These are phyloP conservation scores for Tyrophagus putrescentiae DNA, from an alignment of 1,140 invertebrate species.

Conservation along the genomic window DNA sequence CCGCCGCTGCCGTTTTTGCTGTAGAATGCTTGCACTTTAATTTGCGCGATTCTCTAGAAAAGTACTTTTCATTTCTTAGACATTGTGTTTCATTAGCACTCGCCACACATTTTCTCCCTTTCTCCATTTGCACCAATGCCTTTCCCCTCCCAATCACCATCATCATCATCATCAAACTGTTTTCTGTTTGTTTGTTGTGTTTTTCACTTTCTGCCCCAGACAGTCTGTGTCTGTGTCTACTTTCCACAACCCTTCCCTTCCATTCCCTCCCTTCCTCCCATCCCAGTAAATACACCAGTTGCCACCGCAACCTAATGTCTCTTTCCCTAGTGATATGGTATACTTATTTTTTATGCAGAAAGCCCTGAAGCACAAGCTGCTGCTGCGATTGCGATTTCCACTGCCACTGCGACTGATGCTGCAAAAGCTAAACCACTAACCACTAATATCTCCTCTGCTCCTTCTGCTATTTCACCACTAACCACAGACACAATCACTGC, in stretches of 20 bases:
- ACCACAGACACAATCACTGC: not conserved
- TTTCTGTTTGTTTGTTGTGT: not conserved
- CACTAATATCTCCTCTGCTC: not conserved
- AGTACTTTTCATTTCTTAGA: no score
- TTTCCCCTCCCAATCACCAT: no score
- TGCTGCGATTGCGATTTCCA: not conserved
- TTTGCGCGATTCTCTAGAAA: no score
- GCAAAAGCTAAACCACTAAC: not conserved
- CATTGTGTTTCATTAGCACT: no score
- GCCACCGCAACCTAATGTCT: not conserved
- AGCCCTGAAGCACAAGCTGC: constrained; percentile 10
- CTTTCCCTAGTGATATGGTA: constrained; percentile 19
- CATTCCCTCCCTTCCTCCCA: not conserved
- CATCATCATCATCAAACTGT: not conserved
- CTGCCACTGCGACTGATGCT: not conserved
- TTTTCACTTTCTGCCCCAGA: not conserved
- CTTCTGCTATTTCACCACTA: not conserved
- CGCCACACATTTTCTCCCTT: no score
- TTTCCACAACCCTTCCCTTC: no score
- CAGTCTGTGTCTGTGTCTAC: no score
- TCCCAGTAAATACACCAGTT: not conserved
- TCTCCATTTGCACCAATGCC: no score
- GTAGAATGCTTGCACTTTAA: no score
- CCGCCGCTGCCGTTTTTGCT: no score
- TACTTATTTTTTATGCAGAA: constrained; percentile 22